Base-by-base conservation (phyloP, 1,140 invertebrate species). In the Globodera ellingtonae region DNA sequence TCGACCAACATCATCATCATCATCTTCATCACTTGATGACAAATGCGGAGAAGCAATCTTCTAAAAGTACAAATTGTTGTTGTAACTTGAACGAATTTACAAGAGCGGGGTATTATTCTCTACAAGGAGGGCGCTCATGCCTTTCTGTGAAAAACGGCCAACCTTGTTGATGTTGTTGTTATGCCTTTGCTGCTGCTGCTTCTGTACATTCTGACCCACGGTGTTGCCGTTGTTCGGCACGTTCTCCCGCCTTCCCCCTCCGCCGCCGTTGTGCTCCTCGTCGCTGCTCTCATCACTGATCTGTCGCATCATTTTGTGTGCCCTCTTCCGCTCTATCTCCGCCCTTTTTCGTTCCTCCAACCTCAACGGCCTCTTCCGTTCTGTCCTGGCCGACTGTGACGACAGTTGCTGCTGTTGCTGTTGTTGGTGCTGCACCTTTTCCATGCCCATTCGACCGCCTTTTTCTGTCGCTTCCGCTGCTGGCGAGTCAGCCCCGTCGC, bases 291-390 rank as follows among this genome's bases (percentile, higher is more conserved):
- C 74, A 21, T 84, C 82, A 8, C 72, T 76, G 18, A 83, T 84
- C 52, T 83, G 82, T 5, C 79, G 59, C 72, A 84, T 80, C 70
- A 81, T 81, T 44, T 83, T 83, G 62, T 83, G 83, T 13, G 21
- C 44, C 35, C 84, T 83, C 75, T 85, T 85, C 46, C 79, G 76
- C 8, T 81, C 24, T 10, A 84, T 79, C 56, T 80, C 48, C 56
- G 62, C 65, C 73, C 50, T 62, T 46, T 84, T 82, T 18, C 81
- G 62, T 77, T 82, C 81, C n/a, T 82, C 81, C 52, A 82, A 56
- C 35, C 79, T 24, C 81, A 82, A 62, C 35, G 79, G 79, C 79
- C 71, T 81, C 56, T 82, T 82, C 50, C 52, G 72, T 4, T 76
- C 66, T 18, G 48, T 66, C 24, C 44, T 82, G 35, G 48, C 75